phyloP scores from a whole-genome alignment of 2,797 vertebrate species.

The Monodelphis domestica region DNA sequence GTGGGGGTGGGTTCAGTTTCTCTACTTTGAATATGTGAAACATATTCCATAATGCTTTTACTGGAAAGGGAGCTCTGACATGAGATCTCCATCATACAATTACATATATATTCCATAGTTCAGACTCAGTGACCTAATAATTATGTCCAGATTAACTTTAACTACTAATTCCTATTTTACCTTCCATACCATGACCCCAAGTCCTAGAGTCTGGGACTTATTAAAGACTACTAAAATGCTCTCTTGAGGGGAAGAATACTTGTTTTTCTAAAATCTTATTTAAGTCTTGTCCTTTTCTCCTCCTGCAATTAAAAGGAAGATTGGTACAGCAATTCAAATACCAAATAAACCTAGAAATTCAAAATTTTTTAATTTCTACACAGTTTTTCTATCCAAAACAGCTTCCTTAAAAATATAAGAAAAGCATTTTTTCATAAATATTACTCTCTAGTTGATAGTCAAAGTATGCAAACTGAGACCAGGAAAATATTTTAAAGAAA shows the following conservation, averaged over 20 bases:
- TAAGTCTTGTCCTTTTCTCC: neutral
- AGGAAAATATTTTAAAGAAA: neutral
- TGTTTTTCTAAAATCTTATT: neutral
- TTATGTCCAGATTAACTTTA: neutral
- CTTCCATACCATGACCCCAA: neutral
- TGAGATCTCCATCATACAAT: neutral
- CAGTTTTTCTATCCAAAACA: neutral
- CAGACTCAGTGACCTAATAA: neutral
- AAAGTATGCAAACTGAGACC: neutral
- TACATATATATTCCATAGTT: neutral
- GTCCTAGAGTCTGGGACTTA: neutral
- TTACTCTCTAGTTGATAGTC: neutral
- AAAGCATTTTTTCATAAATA: neutral
- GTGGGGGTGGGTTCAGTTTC: no score
- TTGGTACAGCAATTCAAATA: neutral
- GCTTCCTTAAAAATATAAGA: no score
- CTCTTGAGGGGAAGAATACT: neutral
- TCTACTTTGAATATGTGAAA: neutral
- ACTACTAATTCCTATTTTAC: neutral
- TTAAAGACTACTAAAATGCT: neutral
- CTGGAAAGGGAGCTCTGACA: neutral
- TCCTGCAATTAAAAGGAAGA: neutral
- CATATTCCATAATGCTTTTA: neutral
- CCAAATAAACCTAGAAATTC: neutral
- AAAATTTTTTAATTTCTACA: neutral